These are phyloP conservation scores for Cryptotis parvus DNA, from an alignment of 2,113 vertebrate genomes.

Conservation along the genomic window DNA sequence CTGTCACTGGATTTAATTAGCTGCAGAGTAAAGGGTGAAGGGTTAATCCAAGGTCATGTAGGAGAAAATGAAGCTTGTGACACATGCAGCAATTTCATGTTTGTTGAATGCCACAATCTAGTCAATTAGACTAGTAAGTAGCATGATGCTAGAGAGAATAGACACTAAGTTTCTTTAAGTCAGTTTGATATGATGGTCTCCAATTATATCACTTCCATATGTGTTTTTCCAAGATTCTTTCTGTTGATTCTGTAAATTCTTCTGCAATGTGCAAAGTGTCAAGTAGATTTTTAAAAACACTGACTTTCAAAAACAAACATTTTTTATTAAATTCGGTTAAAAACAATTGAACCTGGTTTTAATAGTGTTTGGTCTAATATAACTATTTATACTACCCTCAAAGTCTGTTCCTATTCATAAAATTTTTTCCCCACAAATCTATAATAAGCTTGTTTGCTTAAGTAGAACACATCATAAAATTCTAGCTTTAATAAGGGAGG, in stretches of 20 bases:
- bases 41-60: conserved; percentile 69
- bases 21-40: conserved; percentile 63
- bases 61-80: background rate
- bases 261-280: conserved; percentile 31
- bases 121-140: conserved; percentile 4
- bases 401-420: background rate
- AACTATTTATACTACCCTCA: background rate
- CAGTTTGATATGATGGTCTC: background rate
- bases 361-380: conserved; percentile 25
- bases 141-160: background rate
- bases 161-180: conserved; percentile 4
- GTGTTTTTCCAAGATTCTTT: conserved; percentile 11
- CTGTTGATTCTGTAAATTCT: conserved; percentile 29
- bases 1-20: conserved; percentile 71
- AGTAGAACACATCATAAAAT: background rate
- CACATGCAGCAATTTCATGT: conserved; percentile 15
- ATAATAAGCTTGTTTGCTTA: background rate
- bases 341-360: conserved; percentile 44
- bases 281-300: background rate
- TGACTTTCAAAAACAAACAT: conserved; percentile 26
- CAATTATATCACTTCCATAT: conserved; percentile 46
- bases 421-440: background rate
- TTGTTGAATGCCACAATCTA: conserved; percentile 4
- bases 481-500: background rate
- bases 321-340: conserved; percentile 52